Evolutionary conservation across 2,797 vertebrate genomes (phyloP).

Genomic region (Phaenicophaeus curvirostris): DNA sequence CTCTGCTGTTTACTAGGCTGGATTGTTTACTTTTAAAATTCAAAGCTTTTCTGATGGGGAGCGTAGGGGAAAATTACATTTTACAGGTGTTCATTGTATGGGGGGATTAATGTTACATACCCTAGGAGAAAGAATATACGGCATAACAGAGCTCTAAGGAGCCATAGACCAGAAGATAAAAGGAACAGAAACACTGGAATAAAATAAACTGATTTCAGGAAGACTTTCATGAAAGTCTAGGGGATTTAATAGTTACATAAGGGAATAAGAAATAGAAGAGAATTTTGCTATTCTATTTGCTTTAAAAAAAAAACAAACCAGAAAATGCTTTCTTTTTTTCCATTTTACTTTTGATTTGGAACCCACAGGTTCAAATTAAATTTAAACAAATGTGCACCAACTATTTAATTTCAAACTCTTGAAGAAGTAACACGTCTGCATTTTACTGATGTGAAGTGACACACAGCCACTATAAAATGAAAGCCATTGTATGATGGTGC

Average conservation of each 20-base stretch:
- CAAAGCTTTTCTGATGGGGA: neutral
- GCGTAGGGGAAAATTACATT: neutral
- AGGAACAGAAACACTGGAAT: neutral
- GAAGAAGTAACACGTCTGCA: neutral
- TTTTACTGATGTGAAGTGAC: slow-evolving; percentile 5
- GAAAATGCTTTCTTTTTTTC: neutral
- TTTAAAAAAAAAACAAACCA: slow-evolving; percentile 55
- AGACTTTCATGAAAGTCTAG: neutral
- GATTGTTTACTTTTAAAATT: neutral
- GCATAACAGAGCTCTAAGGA: neutral
- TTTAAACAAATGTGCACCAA: slow-evolving; percentile 51
- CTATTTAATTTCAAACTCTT: slow-evolving; percentile 39
- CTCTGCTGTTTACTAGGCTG: neutral
- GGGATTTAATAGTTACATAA: neutral
- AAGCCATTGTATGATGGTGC: neutral
- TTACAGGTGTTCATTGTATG: neutral
- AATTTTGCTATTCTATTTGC: slow-evolving; percentile 7
- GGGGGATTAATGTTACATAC: neutral
- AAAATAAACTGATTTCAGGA: slow-evolving; percentile 40
- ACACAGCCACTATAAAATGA: neutral
- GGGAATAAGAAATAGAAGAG: slow-evolving; percentile 40
- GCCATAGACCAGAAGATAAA: neutral
- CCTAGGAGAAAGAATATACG: neutral
- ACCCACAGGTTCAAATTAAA: slow-evolving; percentile 42
- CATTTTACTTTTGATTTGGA: slow-evolving; percentile 45